A percentile compares a stretch with the other conserved stretches of the same genome.
These are phyloP conservation scores for Phortica variegata DNA, from an alignment of 1,140 invertebrate species.

Conservation along the genomic window DNA sequence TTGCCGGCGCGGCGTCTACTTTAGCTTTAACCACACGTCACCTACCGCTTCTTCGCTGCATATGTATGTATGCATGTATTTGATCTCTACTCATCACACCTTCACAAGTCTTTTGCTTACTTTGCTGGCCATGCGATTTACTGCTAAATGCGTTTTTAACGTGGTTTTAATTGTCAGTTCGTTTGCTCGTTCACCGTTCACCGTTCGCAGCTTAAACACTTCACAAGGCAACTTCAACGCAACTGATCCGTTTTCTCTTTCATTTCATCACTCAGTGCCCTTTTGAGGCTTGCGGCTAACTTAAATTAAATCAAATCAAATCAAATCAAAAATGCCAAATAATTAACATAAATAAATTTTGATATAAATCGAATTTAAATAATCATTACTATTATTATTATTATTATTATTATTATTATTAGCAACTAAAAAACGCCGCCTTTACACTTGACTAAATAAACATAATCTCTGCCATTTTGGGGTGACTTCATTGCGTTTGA, in stretches of 20 bases:
- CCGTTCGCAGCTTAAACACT: neutral
- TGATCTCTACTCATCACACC: conserved; percentile 1
- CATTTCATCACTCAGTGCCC: neutral
- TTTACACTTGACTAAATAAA: too few species aligned
- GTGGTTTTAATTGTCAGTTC: conserved; percentile 54
- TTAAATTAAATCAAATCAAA: conserved; percentile 53
- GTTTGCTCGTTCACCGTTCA: conserved; percentile 7
- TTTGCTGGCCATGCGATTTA: neutral
- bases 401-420: too few species aligned
- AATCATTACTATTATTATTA: too few species aligned
- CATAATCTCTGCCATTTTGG: too few species aligned
- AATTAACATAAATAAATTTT: conserved; percentile 55
- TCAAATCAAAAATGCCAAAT: too few species aligned
- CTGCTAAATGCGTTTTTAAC: conserved; percentile 56
- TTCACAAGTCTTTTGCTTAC: neutral
- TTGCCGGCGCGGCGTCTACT: neutral
- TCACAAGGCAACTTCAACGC: neutral
- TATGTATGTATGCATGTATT: too few species aligned
- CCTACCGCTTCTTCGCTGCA: too few species aligned
- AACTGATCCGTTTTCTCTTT: neutral
- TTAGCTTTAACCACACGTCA: too few species aligned
- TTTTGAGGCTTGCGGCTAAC: conserved; percentile 10
- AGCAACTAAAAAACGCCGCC: too few species aligned
- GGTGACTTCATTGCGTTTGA: too few species aligned
- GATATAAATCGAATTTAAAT: conserved; percentile 44